These are phyloP conservation scores for Drosophila willistoni DNA, from an alignment of 1,140 invertebrate genomes.

Conservation along the genomic window DNA sequence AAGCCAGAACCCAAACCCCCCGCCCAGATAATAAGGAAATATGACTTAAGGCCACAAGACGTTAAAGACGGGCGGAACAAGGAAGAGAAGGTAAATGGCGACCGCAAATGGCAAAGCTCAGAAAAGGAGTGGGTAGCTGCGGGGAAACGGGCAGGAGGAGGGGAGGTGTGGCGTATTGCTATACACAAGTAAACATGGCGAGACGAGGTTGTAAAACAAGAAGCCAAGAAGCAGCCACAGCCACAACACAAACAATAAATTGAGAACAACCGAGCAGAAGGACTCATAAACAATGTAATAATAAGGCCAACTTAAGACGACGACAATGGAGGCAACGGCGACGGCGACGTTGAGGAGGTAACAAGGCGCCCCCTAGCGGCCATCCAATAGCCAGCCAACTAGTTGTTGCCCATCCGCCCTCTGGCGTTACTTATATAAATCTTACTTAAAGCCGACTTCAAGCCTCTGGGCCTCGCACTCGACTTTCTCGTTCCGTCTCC, in stretches of 20 bases:
- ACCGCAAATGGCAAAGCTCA: constrained; percentile 49
- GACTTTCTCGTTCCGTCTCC: constrained; percentile 5
- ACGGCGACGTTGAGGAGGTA: constrained; percentile 2
- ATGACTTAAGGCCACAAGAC: constrained; percentile 65
- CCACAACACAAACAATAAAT: constrained; percentile 69
- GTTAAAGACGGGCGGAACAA: constrained; percentile 27
- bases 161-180: background rate
- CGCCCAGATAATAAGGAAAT: constrained; percentile 75
- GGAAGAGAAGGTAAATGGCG: constrained; percentile 42
- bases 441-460: constrained; percentile 63
- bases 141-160: background rate
- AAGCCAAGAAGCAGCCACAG: constrained; percentile 54
- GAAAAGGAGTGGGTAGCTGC: background rate
- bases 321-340: background rate
- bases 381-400: constrained; percentile 18
- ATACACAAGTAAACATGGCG: constrained; percentile 68
- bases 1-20: constrained; percentile 35
- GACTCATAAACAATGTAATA: constrained; percentile 80
- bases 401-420: constrained; percentile 16
- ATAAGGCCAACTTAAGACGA: constrained; percentile 67
- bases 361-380: constrained; percentile 19
- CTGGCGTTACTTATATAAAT: constrained; percentile 57
- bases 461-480: constrained; percentile 4
- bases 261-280: constrained; percentile 45
- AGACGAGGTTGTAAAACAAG: constrained; percentile 76